phyloP scores from a whole-genome alignment of 2,113 vertebrate species.

The Isichthys henryi region DNA sequence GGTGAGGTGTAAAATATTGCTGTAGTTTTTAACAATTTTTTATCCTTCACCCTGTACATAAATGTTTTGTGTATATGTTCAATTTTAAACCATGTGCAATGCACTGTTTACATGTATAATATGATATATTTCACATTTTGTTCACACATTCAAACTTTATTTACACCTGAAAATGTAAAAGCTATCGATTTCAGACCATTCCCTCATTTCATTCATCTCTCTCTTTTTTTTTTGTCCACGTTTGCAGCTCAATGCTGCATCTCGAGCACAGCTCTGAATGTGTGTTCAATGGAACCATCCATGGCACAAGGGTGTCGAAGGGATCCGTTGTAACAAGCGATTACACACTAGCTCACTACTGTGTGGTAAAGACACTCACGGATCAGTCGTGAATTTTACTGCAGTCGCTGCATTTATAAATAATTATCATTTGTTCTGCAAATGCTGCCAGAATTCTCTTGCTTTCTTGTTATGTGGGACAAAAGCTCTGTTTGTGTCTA shows the following conservation, averaged over 20 bases:
- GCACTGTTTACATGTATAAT: slow-evolving; percentile 4
- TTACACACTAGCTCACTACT: not conserved
- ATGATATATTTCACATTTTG: not conserved
- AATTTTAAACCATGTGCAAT: not conserved
- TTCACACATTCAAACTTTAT: not conserved
- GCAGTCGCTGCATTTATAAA: not conserved
- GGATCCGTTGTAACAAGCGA: not conserved
- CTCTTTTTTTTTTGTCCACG: not conserved
- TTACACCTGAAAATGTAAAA: not conserved
- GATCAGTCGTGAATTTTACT: not conserved
- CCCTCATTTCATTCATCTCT: not conserved
- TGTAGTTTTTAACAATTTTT: not conserved
- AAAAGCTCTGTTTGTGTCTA: not conserved
- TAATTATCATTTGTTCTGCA: not conserved
- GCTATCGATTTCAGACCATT: not conserved
- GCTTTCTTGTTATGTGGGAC: not conserved
- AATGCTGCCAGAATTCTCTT: not conserved
- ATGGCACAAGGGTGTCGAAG: not conserved
- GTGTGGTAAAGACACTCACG: not conserved
- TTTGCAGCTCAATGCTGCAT: not conserved
- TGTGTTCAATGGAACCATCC: not conserved
- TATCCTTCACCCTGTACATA: not conserved
- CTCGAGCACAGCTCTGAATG: not conserved
- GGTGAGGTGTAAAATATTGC: not conserved
- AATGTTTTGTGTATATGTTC: not conserved